These are phyloP conservation scores for Plumapathes pennacea DNA, from an alignment of 92 coral and sea anemone species.

Conservation along the genomic window DNA sequence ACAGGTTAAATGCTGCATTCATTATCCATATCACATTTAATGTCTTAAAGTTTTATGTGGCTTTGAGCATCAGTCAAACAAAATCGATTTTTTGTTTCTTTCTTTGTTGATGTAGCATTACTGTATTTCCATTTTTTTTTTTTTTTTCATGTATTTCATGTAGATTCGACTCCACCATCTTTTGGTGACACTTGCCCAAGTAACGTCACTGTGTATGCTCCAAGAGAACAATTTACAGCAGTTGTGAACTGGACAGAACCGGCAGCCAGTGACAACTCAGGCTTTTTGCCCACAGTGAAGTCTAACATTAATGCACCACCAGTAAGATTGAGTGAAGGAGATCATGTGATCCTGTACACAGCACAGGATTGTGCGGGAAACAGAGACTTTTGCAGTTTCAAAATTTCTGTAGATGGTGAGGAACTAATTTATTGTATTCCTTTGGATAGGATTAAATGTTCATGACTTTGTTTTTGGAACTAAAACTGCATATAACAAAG, in stretches of 20 bases:
- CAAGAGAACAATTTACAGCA: not conserved
- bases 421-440: not conserved
- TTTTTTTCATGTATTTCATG: too few species aligned
- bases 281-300: not conserved
- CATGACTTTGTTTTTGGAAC: too few species aligned
- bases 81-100: too few species aligned
- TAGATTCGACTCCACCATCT: constrained; percentile 41
- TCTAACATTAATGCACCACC: constrained; percentile 1
- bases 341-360: not conserved
- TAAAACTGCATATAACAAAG: too few species aligned
- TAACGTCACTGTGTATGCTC: constrained; percentile 1
- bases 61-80: too few species aligned
- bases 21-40: too few species aligned
- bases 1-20: constrained; percentile 7
- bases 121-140: too few species aligned
- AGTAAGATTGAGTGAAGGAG: not conserved
- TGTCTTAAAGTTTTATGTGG: too few species aligned
- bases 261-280: constrained; percentile 9
- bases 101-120: too few species aligned
- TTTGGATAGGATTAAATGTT: too few species aligned
- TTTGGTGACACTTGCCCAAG: constrained; percentile 35
- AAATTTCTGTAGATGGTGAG: constrained; percentile 2
- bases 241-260: constrained; percentile 14
- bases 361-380: constrained; percentile 41
- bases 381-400: not conserved